phyloP scores from a whole-genome alignment of 2,888 invertebrate genomes.

The Spisula solida region DNA sequence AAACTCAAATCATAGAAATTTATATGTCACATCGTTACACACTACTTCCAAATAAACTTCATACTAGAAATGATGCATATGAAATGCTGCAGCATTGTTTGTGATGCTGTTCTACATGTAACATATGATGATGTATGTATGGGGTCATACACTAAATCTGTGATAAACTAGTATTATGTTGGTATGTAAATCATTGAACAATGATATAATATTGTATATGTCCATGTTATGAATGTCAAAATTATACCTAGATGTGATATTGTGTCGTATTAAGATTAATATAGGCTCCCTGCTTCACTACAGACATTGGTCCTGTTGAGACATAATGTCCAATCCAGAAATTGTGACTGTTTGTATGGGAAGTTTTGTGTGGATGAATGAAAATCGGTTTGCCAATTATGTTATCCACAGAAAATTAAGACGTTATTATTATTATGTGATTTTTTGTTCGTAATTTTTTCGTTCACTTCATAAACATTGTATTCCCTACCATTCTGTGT shows the following conservation, averaged over 20 bases:
- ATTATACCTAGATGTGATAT: too few relatives aligned
- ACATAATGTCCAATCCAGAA: too few relatives aligned
- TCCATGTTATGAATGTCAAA: too few relatives aligned
- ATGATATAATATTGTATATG: too few relatives aligned
- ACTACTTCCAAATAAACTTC: neutral
- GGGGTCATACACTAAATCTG: neutral
- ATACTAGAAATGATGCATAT: neutral
- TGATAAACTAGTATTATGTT: slow-evolving; percentile 9
- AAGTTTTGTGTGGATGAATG: neutral
- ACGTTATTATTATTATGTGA: too few relatives aligned
- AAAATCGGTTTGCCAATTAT: neutral
- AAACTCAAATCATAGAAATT: neutral
- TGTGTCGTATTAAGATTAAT: too few relatives aligned
- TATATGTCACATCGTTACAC: too few relatives aligned
- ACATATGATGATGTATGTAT: neutral
- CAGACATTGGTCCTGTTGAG: too few relatives aligned
- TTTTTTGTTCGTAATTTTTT: neutral
- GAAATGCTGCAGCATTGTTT: neutral
- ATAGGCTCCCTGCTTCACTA: too few relatives aligned
- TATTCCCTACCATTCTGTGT: neutral
- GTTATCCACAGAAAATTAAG: too few relatives aligned
- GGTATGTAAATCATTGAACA: neutral
- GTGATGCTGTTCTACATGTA: too few relatives aligned
- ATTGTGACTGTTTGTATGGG: too few relatives aligned
- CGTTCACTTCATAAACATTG: neutral